A percentile compares a stretch with the other conserved stretches of the same genome.
Conservation (phyloP, 2,113 vertebrate species). For the Amphilophus citrinellus region DNA sequence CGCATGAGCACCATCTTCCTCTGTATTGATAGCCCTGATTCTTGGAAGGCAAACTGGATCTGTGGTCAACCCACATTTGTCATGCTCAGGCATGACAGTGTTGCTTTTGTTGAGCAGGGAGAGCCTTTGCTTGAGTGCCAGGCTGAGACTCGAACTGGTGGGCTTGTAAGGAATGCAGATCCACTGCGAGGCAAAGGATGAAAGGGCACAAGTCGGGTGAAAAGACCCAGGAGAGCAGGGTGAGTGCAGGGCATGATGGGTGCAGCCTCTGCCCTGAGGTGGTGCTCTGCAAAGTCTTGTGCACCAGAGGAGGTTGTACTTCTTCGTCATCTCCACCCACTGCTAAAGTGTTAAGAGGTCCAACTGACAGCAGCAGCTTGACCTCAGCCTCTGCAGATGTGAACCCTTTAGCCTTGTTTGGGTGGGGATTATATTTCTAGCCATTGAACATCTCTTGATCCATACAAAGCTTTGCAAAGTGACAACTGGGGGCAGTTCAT, state of each 20-base stretch:
- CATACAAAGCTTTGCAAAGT: not conserved
- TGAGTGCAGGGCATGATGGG: conserved; percentile 30
- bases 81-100: conserved; percentile 62
- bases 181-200: conserved; percentile 3
- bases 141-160: conserved; percentile 68
- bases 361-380: not conserved
- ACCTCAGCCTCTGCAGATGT: conserved; percentile 14
- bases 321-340: conserved; percentile 49
- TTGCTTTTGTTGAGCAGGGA: conserved; percentile 68
- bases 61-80: conserved; percentile 48
- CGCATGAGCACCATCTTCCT: not conserved
- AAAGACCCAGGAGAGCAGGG: conserved; percentile 29
- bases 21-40: not conserved
- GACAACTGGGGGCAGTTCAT: no score
- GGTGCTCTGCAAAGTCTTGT: not conserved
- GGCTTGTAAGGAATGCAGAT: conserved; percentile 75
- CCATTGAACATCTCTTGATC: not conserved
- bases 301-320: not conserved
- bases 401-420: not conserved
- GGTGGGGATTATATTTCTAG: not conserved
- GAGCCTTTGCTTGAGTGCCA: conserved; percentile 63
- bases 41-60: conserved; percentile 26
- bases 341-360: not conserved
- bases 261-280: conserved; percentile 48
- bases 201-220: conserved; percentile 40